Evolutionary conservation across 92 coral and sea anemone genomes (phyloP), one percentile per base, ranked within the genome.

Genomic region (Anthopleura xanthogrammica): DNA sequence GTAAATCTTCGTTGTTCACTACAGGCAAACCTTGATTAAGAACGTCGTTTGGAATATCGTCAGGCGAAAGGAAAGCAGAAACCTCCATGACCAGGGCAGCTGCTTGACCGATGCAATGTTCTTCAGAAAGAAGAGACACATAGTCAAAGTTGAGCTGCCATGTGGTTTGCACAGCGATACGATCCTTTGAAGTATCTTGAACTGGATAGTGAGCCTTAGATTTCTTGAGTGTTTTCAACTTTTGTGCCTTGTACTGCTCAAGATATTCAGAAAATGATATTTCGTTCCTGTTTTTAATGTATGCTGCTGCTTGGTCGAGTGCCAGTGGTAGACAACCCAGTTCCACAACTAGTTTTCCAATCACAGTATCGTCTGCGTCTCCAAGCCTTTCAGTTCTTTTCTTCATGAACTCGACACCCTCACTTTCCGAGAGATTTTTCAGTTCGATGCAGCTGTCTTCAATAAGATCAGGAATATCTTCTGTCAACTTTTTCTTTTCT

Each of bases 281-380:
- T 12, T 57, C 65, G 4, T 41, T 58, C 41, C 78, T 86, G 17
- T 56, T 41, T 54, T 84, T 78, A 50, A 95, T 88, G 58, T 89
- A 90, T 3, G 98, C 98, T 57, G 62, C 62, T 14, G 62, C 62
- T 57, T 57, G 62, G 62, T 57, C 20, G 20, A 57, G 62, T 14
- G 98, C 98, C 72, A 95, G 60, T 7, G 98, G 97, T 22, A 95
- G 91, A 23, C 91, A 90, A 12, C 98, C 97, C 19, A 95, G 88
- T 84, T 93, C 91, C 41, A 65, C 68, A 1, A 87, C 92, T 77
- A 92, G 78, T 41, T 90, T 77, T 48, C 54, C 20, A 1, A 79
- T 50, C 16, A 80, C 85, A 5, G 55, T 0, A 12, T 87, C 85
- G 1, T 90, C 88, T 16, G 17, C 82, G 36, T 65, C 85, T 14